Evolutionary conservation across 2,797 vertebrate species (phyloP).

Genomic region (Argyrosomus regius): DNA sequence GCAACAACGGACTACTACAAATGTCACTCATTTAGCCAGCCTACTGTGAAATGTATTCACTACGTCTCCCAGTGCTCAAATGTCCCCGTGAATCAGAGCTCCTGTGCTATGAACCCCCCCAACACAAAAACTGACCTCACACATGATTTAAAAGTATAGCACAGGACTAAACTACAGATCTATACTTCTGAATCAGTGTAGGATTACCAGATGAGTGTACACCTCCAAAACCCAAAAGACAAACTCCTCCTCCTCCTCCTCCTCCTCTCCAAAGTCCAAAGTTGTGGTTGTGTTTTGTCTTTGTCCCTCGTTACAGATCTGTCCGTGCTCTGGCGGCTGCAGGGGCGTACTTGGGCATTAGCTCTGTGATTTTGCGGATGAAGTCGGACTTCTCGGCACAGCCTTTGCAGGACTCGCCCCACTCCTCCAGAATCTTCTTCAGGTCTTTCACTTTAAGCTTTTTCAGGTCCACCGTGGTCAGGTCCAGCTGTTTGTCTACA

Average conservation of each 20-base stretch:
- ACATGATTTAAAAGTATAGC: constrained; percentile 7
- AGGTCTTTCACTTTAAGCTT: constrained; percentile 96
- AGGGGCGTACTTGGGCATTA: constrained; percentile 97
- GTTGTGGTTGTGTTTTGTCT: background rate
- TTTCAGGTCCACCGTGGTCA: constrained; percentile 95
- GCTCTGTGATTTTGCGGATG: constrained; percentile 96
- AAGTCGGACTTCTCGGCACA: constrained; percentile 97
- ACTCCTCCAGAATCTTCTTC: constrained; percentile 97
- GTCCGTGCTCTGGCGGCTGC: constrained; percentile 92
- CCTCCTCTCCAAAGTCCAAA: constrained; percentile 42
- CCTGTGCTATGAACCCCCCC: background rate
- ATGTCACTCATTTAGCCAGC: background rate
- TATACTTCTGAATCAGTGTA: constrained; percentile 26
- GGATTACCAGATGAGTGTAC: constrained; percentile 10
- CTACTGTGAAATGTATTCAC: constrained; percentile 4
- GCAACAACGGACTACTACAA: too few relatives aligned
- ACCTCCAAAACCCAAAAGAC: constrained; percentile 19
- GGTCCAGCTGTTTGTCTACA: constrained; percentile 95
- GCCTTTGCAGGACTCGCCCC: constrained; percentile 97
- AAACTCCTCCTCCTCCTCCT: constrained; percentile 10
- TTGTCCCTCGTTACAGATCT: constrained; percentile 85
- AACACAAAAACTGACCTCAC: constrained; percentile 4
- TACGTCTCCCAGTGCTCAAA: background rate
- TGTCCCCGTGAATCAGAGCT: background rate
- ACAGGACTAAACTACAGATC: background rate